These are phyloP conservation scores for Arion vulgaris DNA, from an alignment of 1,140 invertebrate species.

Conservation along the genomic window DNA sequence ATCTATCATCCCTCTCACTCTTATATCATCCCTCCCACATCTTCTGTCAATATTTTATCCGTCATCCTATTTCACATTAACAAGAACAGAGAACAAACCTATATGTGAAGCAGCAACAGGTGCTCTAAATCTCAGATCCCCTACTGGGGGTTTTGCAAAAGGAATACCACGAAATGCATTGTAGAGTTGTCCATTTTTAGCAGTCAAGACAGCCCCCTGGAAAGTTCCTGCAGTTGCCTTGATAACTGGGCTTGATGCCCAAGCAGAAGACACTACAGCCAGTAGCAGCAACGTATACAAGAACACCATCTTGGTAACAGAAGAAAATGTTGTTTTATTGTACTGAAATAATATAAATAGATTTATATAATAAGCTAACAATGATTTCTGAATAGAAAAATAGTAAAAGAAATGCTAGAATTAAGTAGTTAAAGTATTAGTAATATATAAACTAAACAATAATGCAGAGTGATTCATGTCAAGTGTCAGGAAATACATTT, in stretches of 20 bases:
- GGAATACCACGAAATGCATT: slow-evolving; percentile 78
- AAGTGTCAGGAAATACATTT: too few species aligned
- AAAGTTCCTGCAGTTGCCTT: neutral
- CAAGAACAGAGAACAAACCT: neutral
- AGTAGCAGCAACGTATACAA: neutral
- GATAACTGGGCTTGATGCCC: neutral
- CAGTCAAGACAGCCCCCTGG: neutral
- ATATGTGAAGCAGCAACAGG: neutral
- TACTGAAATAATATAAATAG: neutral
- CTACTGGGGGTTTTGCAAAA: slow-evolving; percentile 79
- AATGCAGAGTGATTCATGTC: too few species aligned
- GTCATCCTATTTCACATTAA: too few species aligned
- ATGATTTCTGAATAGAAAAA: too few species aligned
- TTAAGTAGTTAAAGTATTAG: too few species aligned
- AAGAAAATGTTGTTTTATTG: neutral
- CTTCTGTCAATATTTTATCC: too few species aligned
- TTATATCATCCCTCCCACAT: too few species aligned
- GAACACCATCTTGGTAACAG: neutral
- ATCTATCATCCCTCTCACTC: too few species aligned
- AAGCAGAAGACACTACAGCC: neutral
- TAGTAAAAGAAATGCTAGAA: too few species aligned
- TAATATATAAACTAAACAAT: too few species aligned
- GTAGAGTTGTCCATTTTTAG: neutral
- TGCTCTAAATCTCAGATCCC: slow-evolving; percentile 76
- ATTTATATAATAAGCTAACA: too few species aligned